Evolutionary conservation across 1,140 invertebrate species (phyloP).

Genomic region (Calliopsis andreniformis): DNA sequence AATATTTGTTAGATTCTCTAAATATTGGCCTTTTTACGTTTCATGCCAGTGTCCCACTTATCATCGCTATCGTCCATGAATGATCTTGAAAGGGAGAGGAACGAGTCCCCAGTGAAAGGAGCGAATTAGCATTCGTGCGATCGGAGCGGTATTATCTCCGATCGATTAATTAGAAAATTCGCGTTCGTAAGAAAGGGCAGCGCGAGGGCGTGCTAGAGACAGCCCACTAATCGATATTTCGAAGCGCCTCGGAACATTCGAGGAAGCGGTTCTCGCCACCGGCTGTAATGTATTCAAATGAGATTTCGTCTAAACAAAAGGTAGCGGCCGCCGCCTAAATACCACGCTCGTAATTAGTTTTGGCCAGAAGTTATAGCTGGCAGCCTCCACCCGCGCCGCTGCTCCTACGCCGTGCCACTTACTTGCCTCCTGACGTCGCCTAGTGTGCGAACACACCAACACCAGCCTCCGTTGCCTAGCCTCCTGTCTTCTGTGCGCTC

Average conservation of each 20-base stretch:
- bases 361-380: slow-evolving; percentile 64
- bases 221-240: slow-evolving; percentile 57
- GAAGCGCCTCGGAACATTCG: slow-evolving; percentile 20
- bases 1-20: too few species aligned
- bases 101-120: slow-evolving; percentile 10
- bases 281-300: slow-evolving; percentile 69
- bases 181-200: not conserved
- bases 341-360: slow-evolving; percentile 73
- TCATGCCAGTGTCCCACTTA: not conserved
- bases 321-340: slow-evolving; percentile 64
- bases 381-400: slow-evolving; percentile 18
- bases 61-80: not conserved
- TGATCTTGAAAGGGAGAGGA: not conserved
- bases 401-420: slow-evolving; percentile 26
- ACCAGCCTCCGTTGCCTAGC: not conserved
- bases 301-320: slow-evolving; percentile 72
- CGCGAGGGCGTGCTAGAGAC: not conserved
- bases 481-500: slow-evolving; percentile 20
- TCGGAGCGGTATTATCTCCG: slow-evolving; percentile 20
- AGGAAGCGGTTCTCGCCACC: slow-evolving; percentile 40
- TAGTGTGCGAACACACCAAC: not conserved
- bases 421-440: slow-evolving; percentile 5
- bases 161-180: slow-evolving; percentile 42
- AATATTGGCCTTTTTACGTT: too few species aligned
- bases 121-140: slow-evolving; percentile 12